Evolutionary conservation across 2,113 vertebrate genomes (phyloP).

Genomic region (Riparia riparia): DNA sequence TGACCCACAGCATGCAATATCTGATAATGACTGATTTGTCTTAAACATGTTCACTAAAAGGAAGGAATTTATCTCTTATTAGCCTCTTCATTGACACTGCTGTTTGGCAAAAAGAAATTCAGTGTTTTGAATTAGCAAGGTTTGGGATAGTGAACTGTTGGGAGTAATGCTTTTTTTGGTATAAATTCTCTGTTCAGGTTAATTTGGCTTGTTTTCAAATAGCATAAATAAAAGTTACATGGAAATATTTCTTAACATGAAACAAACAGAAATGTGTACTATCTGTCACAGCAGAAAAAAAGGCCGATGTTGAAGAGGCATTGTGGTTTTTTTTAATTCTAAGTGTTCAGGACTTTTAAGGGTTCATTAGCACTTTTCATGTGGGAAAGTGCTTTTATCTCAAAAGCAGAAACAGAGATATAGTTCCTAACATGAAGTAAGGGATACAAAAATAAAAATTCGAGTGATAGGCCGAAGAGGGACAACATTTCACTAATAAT

Average conservation of each 20-base stretch:
- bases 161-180: background rate
- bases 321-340: fast-evolving
- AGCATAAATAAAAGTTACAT: background rate
- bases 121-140: background rate
- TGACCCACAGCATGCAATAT: background rate
- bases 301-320: background rate
- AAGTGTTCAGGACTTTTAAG: background rate
- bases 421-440: background rate
- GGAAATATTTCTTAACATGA: background rate
- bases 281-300: background rate
- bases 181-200: background rate
- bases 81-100: background rate
- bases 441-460: background rate
- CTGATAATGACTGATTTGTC: background rate
- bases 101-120: background rate
- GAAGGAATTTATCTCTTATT: background rate
- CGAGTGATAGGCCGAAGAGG: background rate
- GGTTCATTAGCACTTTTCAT: background rate
- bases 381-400: background rate
- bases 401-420: background rate
- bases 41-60: background rate
- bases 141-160: background rate
- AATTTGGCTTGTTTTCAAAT: background rate
- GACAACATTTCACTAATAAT: background rate
- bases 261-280: background rate